Evolutionary conservation across 1,140 invertebrate species (phyloP).

Genomic region (Polypedilum pembai): DNA sequence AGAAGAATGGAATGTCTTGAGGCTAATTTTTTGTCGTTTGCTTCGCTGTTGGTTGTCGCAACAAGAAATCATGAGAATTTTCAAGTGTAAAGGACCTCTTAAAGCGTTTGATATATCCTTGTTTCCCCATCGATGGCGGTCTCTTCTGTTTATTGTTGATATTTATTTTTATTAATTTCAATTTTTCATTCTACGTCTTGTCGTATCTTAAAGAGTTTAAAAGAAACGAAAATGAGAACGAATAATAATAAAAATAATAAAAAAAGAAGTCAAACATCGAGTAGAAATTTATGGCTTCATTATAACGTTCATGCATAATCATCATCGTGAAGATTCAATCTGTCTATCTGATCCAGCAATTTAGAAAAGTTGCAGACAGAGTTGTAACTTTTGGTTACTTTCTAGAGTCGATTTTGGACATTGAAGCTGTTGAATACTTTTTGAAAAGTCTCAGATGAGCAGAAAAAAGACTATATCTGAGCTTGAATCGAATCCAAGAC

Average conservation of each 20-base stretch:
- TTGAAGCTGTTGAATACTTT: too few species aligned
- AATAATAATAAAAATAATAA: neutral
- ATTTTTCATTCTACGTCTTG: neutral
- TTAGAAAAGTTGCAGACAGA: neutral
- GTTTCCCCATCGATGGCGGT: constrained; percentile 8
- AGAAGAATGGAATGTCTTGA: constrained; percentile 2
- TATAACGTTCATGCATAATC: constrained; percentile 13
- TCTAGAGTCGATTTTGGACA: too few species aligned
- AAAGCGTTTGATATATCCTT: neutral
- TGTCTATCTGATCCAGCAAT: neutral
- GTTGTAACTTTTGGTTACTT: too few species aligned
- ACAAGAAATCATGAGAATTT: neutral
- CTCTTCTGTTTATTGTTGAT: constrained; percentile 6
- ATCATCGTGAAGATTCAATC: constrained; percentile 6
- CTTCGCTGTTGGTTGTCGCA: constrained; percentile 2
- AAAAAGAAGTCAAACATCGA: constrained; percentile 17
- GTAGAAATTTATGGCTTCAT: constrained; percentile 2
- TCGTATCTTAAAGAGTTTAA: neutral
- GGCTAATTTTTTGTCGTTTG: neutral
- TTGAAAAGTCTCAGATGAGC: neutral
- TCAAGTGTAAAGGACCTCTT: constrained; percentile 10
- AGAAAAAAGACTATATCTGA: too few species aligned
- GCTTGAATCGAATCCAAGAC: too few species aligned
- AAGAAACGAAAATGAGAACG: neutral
- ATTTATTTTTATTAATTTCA: constrained; percentile 20